Evolutionary conservation across 2,888 invertebrate genomes (phyloP), one percentile per base, ranked within the genome.

Genomic region (Holacanthella duospinosa): DNA sequence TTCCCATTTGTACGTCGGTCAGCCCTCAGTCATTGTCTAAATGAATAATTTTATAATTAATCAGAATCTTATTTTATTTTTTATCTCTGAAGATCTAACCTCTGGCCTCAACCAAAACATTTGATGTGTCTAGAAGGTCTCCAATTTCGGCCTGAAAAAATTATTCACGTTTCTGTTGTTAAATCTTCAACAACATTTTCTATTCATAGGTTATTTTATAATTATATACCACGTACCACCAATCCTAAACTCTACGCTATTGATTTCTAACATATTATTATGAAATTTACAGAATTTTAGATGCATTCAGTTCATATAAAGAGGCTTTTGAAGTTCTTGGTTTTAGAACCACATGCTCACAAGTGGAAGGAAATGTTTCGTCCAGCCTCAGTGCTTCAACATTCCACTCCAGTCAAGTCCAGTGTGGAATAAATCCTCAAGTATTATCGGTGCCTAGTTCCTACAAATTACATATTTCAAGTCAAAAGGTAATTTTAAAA

Each of bases 31-130:
- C 16, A 16, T 36, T 36, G n/a, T n/a, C n/a, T n/a, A n/a, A n/a
- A n/a, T n/a, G n/a, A n/a, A n/a, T n/a, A n/a, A n/a, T n/a, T n/a
- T 6, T 6, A 36, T 36, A 16, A 6, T 36, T 6, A 6, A 16
- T 36, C 6, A 12, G 36, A 36, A 6, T 36, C 36, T 36, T 36
- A 36, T 36, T 36, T 12, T 12, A 36, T 12, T 36, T 36, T 36
- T 36, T 36, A 36, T 36, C n/a, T n/a, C n/a, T 48, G n/a, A 9
- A 48, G 48, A 21, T 48, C 48, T 9, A 48, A 48, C 21, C 74
- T 85, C 48, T 84, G 84, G 84, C 85, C 84, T 1, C 81, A 81
- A 66, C 84, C 84, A 1, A 82, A 82, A 73, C 78, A 78, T 61
- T 77, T 84, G 29, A 74, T 79, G 16, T 81, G 82, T 71, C 75